These are phyloP conservation scores for Yponomeuta malinellus DNA, from an alignment of 2,888 invertebrate genomes.

Conservation along the genomic window DNA sequence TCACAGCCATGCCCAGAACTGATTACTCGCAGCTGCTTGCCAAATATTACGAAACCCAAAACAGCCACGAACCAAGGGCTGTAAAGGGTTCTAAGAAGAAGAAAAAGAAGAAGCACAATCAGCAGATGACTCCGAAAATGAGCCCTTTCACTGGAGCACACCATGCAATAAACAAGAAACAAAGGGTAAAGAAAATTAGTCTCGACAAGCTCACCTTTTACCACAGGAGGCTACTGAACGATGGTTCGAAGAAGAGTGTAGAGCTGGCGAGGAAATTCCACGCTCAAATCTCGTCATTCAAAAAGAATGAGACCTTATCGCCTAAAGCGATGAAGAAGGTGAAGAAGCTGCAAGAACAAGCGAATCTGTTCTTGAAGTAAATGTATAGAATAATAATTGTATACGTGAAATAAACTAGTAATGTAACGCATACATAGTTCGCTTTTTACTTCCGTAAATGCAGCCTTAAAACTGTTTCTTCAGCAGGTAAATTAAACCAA, in stretches of 20 bases:
- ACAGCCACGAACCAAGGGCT: constrained; percentile 23
- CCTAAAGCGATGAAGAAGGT: constrained; percentile 46
- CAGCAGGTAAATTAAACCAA: too few species aligned
- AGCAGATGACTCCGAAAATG: constrained; percentile 23
- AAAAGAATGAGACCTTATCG: constrained; percentile 32
- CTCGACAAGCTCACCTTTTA: constrained; percentile 38
- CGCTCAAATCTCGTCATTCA: constrained; percentile 35
- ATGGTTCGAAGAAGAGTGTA: constrained; percentile 35
- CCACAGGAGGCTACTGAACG: constrained; percentile 31
- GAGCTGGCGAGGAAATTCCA: constrained; percentile 40
- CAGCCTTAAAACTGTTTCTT: too few species aligned
- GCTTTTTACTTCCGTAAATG: too few species aligned
- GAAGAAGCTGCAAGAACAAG: constrained; percentile 45
- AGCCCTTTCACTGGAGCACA: not conserved
- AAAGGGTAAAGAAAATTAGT: constrained; percentile 29
- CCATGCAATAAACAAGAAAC: constrained; percentile 22
- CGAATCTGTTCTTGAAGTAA: constrained; percentile 44
- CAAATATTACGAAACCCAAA: constrained; percentile 38
- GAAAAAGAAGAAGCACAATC: constrained; percentile 30
- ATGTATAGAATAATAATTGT: constrained; percentile 27
- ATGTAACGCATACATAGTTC: constrained; percentile 38
- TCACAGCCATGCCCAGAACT: constrained; percentile 55
- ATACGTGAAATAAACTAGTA: constrained; percentile 64
- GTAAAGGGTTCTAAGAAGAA: constrained; percentile 27
- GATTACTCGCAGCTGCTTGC: constrained; percentile 55